Evolutionary conservation across 2,888 invertebrate genomes (phyloP).

Genomic region (Drosophila tripunctata): DNA sequence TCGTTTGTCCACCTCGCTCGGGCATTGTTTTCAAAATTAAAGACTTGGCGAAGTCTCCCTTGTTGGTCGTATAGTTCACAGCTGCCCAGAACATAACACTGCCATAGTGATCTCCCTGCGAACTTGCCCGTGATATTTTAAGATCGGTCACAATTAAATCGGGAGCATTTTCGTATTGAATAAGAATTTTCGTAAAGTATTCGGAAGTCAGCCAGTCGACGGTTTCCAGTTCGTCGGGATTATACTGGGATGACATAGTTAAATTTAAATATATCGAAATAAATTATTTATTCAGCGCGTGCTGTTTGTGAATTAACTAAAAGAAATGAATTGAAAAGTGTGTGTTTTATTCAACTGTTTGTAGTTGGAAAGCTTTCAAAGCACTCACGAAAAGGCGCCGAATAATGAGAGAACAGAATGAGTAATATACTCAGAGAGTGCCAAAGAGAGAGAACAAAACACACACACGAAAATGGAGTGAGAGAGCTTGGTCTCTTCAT

Average conservation of each 20-base stretch:
- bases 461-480: not conserved
- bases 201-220: slow-evolving; percentile 60
- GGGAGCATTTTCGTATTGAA: slow-evolving; percentile 20
- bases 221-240: slow-evolving; percentile 57
- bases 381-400: not conserved
- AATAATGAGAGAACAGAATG: not conserved
- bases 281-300: not conserved
- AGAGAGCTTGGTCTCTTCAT: not conserved
- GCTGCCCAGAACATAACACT: slow-evolving; percentile 65
- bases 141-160: slow-evolving; percentile 30
- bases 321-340: not conserved
- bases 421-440: not conserved
- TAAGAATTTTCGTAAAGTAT: slow-evolving; percentile 55
- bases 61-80: slow-evolving; percentile 32
- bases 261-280: not conserved
- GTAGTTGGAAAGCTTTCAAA: not conserved
- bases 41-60: slow-evolving; percentile 44
- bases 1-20: slow-evolving; percentile 66
- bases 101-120: slow-evolving; percentile 68
- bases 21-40: slow-evolving; percentile 76
- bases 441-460: not conserved
- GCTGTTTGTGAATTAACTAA: slow-evolving; percentile 3
- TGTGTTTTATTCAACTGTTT: not conserved
- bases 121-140: slow-evolving; percentile 50
- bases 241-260: slow-evolving; percentile 29